Conservation (phyloP, 2,888 invertebrate genomes). For the Lasioglossum leucozonium region DNA sequence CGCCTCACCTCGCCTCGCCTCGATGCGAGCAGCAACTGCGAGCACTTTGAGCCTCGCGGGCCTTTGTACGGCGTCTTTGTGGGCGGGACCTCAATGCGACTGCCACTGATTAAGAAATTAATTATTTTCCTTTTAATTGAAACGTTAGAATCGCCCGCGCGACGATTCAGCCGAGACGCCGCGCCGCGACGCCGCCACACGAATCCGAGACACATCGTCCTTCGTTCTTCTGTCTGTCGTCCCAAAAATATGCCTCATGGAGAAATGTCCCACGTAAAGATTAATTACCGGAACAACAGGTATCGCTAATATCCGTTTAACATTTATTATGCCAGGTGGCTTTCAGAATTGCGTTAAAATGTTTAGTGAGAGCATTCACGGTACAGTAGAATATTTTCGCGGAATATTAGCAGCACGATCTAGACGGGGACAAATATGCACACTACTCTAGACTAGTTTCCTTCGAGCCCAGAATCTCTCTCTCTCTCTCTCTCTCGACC, state of each 20-base stretch:
- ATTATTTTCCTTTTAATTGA: conserved; percentile 49
- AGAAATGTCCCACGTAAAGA: background rate
- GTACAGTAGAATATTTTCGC: background rate
- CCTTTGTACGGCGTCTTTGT: conserved; percentile 50
- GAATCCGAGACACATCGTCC: background rate
- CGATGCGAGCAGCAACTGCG: background rate
- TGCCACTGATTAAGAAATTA: conserved; percentile 59
- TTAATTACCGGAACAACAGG: background rate
- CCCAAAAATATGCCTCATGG: background rate
- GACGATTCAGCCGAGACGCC: conserved; percentile 4
- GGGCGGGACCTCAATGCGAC: conserved; percentile 37
- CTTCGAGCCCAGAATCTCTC: conserved; percentile 2
- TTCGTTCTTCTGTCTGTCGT: too few species aligned
- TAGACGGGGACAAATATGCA: conserved; percentile 4
- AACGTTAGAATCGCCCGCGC: background rate
- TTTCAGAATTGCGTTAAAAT: background rate
- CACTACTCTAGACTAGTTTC: conserved; percentile 17
- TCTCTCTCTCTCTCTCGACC: background rate
- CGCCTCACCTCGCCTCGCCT: background rate
- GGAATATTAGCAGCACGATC: background rate
- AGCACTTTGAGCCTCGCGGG: conserved; percentile 42
- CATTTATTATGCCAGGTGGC: background rate
- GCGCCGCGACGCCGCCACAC: too few species aligned
- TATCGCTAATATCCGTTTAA: background rate
- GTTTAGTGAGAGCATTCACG: background rate